Evolutionary conservation across 2,797 vertebrate genomes (phyloP).

Genomic region (Antrozous pallidus): DNA sequence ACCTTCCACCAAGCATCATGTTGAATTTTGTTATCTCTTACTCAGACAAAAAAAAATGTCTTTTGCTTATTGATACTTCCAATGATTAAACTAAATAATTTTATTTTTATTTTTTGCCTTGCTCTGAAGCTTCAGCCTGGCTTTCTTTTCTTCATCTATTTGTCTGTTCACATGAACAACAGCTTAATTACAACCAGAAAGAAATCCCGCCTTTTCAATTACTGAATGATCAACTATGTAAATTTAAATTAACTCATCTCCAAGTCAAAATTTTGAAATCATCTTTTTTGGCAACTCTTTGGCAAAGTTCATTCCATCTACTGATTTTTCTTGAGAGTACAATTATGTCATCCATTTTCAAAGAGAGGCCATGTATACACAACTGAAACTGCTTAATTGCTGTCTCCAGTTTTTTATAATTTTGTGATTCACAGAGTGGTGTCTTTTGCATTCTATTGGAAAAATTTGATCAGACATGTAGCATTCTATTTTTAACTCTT

Average conservation of each 20-base stretch:
- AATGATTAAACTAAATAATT: conserved; percentile 11
- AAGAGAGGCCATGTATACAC: not conserved
- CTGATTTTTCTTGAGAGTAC: conserved; percentile 18
- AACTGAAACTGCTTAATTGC: not conserved
- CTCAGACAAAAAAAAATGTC: not conserved
- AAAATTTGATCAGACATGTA: conserved; percentile 28
- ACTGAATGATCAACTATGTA: conserved; percentile 23
- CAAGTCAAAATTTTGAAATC: conserved; percentile 11
- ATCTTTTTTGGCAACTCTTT: not conserved
- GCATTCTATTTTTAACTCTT: conserved; percentile 54
- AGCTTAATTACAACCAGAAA: conserved; percentile 46
- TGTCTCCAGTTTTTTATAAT: not conserved
- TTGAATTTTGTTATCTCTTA: conserved; percentile 20
- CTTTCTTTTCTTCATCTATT: conserved; percentile 13
- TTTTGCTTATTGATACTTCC: not conserved
- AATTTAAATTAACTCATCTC: conserved; percentile 34
- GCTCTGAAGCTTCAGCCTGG: not conserved
- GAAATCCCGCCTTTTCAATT: conserved; percentile 38
- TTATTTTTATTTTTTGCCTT: not conserved
- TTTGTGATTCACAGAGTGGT: not conserved
- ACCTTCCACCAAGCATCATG: not conserved
- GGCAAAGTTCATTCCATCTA: conserved; percentile 8
- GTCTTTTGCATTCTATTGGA: conserved; percentile 40
- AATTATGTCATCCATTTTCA: not conserved
- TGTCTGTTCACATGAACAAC: conserved; percentile 13